phyloP scores from a whole-genome alignment of 2,888 invertebrate genomes.

The Phalera bucephala region DNA sequence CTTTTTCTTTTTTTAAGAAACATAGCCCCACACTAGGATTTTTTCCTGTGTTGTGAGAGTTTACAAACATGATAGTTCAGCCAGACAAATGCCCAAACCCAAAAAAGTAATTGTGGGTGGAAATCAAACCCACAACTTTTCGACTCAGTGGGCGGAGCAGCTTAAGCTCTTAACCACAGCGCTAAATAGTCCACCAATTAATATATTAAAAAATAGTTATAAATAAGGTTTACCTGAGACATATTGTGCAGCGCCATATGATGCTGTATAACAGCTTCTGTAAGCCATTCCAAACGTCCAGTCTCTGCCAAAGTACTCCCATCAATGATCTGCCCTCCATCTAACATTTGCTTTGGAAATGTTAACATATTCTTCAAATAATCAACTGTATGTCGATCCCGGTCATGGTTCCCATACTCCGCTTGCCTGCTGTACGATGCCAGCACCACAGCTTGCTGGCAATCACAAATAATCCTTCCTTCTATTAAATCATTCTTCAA shows the following conservation, averaged over 20 bases:
- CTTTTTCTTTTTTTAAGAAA: too few species aligned
- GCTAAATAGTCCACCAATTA: too few species aligned
- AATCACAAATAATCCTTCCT: constrained; percentile 94
- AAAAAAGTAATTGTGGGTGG: too few species aligned
- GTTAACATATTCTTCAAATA: constrained; percentile 95
- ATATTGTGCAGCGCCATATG: constrained; percentile 88
- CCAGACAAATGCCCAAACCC: too few species aligned
- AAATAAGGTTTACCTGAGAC: constrained; percentile 88
- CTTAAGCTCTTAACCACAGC: too few species aligned
- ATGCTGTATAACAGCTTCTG: constrained; percentile 90
- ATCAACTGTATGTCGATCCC: constrained; percentile 94
- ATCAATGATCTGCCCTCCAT: constrained; percentile 73
- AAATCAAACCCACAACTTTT: too few species aligned
- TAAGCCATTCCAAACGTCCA: constrained; percentile 88
- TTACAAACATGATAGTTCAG: too few species aligned
- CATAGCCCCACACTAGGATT: too few species aligned
- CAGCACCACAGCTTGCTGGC: constrained; percentile 94
- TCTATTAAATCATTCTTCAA: constrained; percentile 97
- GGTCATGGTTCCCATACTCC: constrained; percentile 95
- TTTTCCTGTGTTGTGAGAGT: too few species aligned
- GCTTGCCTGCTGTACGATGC: constrained; percentile 98
- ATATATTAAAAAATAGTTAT: too few species aligned
- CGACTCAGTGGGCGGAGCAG: too few species aligned
- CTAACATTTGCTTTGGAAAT: constrained; percentile 92
- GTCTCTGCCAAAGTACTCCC: constrained; percentile 84